Percentiles rank a stretch among this genome's conserved stretches.
Evolutionary conservation across 1,140 invertebrate genomes (phyloP).

Genomic region (Hylyphantes graminicola): DNA sequence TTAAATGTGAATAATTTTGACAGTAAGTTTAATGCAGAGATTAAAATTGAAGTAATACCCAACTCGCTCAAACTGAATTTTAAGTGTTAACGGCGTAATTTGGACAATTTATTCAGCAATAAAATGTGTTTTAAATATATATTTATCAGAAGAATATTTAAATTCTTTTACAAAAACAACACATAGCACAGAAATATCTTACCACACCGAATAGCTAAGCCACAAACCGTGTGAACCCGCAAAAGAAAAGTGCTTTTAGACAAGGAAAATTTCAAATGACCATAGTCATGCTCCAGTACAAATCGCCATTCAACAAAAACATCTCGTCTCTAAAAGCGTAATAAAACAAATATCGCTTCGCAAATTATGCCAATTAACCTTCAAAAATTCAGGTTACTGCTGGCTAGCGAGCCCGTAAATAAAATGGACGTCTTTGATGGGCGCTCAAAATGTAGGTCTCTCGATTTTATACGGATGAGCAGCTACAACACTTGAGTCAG

Average conservation of each 20-base stretch:
- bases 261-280: neutral
- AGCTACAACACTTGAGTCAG: neutral
- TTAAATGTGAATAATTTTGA: too few relatives aligned
- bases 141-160: too few relatives aligned
- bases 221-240: neutral
- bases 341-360: slow-evolving; percentile 40
- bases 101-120: too few relatives aligned
- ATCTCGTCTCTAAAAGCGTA: neutral
- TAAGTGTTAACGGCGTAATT: too few relatives aligned
- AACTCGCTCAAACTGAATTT: too few relatives aligned
- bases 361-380: slow-evolving; percentile 55
- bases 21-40: too few relatives aligned
- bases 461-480: slow-evolving; percentile 31
- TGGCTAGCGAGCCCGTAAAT: slow-evolving; percentile 25
- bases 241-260: neutral
- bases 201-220: neutral
- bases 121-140: too few relatives aligned
- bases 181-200: neutral
- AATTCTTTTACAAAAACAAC: too few relatives aligned
- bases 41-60: too few relatives aligned
- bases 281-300: slow-evolving; percentile 30
- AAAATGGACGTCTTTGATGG: slow-evolving; percentile 46
- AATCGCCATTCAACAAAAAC: slow-evolving; percentile 5
- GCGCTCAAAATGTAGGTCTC: slow-evolving; percentile 47
- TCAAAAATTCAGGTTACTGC: slow-evolving; percentile 44